Evolutionary conservation across 2,888 invertebrate species (phyloP).

Genomic region (Drosophila nigricruria): DNA sequence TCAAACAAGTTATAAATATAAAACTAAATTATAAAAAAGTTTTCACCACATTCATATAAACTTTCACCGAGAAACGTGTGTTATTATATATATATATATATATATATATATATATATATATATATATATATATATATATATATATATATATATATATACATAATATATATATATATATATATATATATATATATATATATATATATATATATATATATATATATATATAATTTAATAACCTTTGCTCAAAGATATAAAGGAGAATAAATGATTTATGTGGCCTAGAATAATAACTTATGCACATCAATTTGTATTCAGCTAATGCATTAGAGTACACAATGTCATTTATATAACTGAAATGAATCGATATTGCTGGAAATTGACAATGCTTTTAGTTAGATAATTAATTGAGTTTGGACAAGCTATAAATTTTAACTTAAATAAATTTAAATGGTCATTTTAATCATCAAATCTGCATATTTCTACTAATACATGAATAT

Average conservation of each 20-base stretch:
- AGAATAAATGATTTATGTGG: slow-evolving; percentile 1
- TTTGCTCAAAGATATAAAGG: neutral
- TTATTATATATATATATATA: neutral
- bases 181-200: no score
- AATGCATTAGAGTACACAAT: neutral
- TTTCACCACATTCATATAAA: slow-evolving; percentile 12
- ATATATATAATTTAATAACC: neutral
- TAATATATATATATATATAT: no score
- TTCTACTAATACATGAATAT: neutral
- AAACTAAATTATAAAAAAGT: slow-evolving; percentile 59
- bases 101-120: no score
- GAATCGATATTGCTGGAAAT: neutral
- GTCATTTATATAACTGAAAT: neutral
- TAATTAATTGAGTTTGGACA: neutral
- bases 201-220: no score
- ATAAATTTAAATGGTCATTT: neutral
- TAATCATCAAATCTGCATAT: neutral
- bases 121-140: no score
- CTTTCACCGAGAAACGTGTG: no score
- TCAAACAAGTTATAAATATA: slow-evolving; percentile 4
- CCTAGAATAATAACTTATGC: neutral
- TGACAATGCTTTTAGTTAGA: no score
- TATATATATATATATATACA: no score
- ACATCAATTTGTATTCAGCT: neutral
- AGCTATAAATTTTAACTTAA: neutral